Evolutionary conservation across 2,113 vertebrate genomes (phyloP), one percentile per base, ranked within the genome.

Genomic region (Lagenorhynchus albirostris): DNA sequence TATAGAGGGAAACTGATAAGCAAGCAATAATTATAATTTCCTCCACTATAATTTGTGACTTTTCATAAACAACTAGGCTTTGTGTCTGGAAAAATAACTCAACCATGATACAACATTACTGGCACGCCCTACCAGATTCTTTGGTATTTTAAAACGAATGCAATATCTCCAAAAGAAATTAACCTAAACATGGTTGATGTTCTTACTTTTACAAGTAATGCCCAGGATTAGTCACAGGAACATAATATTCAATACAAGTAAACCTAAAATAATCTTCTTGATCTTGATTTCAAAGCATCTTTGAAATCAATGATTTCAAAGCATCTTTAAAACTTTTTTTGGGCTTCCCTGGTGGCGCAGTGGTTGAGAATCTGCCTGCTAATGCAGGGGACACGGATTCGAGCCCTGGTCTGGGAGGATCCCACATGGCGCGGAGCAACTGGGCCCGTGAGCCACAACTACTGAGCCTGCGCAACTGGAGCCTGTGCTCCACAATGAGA

Each of bases 11-110:
- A 93, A 95, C 9, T 76, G 38, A 62, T 93, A 96, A 79, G 33
- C 38, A 91, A 84, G 41, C 8, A 83, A 86, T 93, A 86, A 38
- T 68, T 86, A 84, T 76, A 53, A 82, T 74, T 96, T 96, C 23
- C 5, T 92, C 92, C 82, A 38, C 31, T 83, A 53, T 17, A 53
- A 53, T 94, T 86, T 85, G 74, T 87, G 14, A 68, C 33, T 90
- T 97, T 93, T 87, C 29, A 85, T 84, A 87, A 97, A 68, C 8
- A 92, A 81, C 2, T 50, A 63, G 12, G 26, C 4, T 23, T 74
- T 60, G 0, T 4, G 23, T 58, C 6, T 50, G 33, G 47, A 91
- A 96, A 93, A 91, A 58, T 70, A 68, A 96, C 36, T 55, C 33
- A 89, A 76, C 31, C 5, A 36, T 7, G 21, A 80, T 68, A 71